Evolutionary conservation across 2,888 invertebrate species (phyloP), one percentile per base, ranked within the genome.

Genomic region (Leucophenga montana): DNA sequence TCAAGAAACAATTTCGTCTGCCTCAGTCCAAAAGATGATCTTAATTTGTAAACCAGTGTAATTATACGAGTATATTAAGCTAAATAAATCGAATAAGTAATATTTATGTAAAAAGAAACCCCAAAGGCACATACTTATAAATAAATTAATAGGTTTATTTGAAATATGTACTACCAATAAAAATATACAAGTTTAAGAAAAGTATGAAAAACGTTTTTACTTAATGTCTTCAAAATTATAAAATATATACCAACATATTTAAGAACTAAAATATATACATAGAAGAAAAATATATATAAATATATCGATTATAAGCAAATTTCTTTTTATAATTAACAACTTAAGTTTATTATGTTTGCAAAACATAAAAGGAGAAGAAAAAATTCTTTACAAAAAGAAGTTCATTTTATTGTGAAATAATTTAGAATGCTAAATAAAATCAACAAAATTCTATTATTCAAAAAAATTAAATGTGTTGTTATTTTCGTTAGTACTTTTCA

Each of bases 331-430:
- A 39, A 39, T 39, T 11, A 39, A 11, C 39, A 39, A 72, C 76
- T 82, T 85, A 86, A 85, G 85, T 78, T 81, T 84, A 78, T 83
- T 80, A 84, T 85, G 86, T 86, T 85, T 86, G 77, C 83, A 85
- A 86, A 86, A 85, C 85, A 85, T 64, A 48, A 46, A 48, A 46
- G 14, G 9, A 3, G n/a, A 27, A 27, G 18, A 59, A 33, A 27
- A 59, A 64, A 46, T 48, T 27, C 27, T 27, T 27, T 4, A 27
- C 22, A 48, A 3, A 64, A 11, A 39, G 8, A 11, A 39, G 8
- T 11, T 5, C 39, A 11, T 83, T 82, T 76, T 77, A 82, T 82
- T 80, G 71, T 79, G 71, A 66, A 53, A 39, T 61, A 33, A 31
- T 33, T 9, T 33, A 31, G 11, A 33, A 33, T 33, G 18, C 50